A percentile compares a stretch with the other conserved stretches of the same genome.
phyloP scores from a whole-genome alignment of 2,888 invertebrate species.

The Odontocerum albicorne region DNA sequence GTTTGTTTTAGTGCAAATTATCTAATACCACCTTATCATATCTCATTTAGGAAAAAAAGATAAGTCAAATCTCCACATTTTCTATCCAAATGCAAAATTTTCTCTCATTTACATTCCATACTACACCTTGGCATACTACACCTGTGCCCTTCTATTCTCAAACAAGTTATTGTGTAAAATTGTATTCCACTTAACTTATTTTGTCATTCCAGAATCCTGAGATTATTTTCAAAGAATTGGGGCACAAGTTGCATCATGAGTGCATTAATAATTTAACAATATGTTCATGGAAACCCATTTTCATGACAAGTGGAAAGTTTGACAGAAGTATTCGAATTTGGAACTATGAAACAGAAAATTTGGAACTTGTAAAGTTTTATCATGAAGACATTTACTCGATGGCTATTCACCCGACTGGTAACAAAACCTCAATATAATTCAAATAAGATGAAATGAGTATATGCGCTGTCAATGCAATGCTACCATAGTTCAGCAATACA shows the following conservation, averaged over 20 bases:
- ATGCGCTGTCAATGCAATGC: background rate
- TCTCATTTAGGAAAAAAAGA: no score
- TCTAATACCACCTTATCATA: no score
- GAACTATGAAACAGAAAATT: slow-evolving; percentile 84
- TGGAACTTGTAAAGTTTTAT: slow-evolving; percentile 80
- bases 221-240: slow-evolving; percentile 66
- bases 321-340: slow-evolving; percentile 88
- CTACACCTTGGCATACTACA: no score
- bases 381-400: slow-evolving; percentile 80
- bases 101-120: no score
- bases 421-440: background rate
- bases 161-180: no score
- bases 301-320: slow-evolving; percentile 77
- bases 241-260: slow-evolving; percentile 78
- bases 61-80: no score
- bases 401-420: slow-evolving; percentile 68
- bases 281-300: slow-evolving; percentile 88
- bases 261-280: slow-evolving; percentile 78
- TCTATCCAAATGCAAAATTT: no score
- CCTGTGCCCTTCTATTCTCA: no score
- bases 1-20: no score
- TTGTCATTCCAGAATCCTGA: slow-evolving; percentile 58
- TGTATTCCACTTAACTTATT: no score
- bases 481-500: background rate
- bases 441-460: background rate